Evolutionary conservation across 2,888 invertebrate species (phyloP).

Genomic region (Rhorus exstirpatorius): DNA sequence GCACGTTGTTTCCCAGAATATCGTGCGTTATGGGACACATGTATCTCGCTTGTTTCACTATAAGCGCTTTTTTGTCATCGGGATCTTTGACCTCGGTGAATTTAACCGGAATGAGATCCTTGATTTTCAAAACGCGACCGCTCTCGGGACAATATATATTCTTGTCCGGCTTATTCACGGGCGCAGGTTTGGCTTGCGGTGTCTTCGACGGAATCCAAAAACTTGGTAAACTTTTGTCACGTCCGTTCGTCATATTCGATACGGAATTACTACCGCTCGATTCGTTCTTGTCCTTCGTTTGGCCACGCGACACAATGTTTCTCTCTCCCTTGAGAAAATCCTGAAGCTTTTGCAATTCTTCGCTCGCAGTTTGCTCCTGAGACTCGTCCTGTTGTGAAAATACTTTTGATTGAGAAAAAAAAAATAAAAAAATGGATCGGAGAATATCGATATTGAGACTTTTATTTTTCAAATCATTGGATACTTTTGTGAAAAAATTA

Average conservation of each 20-base stretch:
- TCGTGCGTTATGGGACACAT: constrained; percentile 99
- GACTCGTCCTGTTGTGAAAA: constrained; percentile 87
- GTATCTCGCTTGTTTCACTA: constrained; percentile 96
- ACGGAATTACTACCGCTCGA: constrained; percentile 86
- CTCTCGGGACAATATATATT: constrained; percentile 94
- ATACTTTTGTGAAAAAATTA: too few species aligned
- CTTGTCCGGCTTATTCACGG: constrained; percentile 92
- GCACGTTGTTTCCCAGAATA: constrained; percentile 96
- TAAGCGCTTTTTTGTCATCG: constrained; percentile 94
- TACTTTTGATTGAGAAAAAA: too few species aligned
- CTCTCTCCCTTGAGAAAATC: constrained; percentile 94
- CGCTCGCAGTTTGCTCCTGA: constrained; percentile 90
- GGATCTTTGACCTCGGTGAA: constrained; percentile 97
- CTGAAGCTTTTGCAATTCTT: constrained; percentile 91
- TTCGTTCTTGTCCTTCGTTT: constrained; percentile 65
- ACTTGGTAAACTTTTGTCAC: constrained; percentile 94
- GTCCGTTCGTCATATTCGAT: constrained; percentile 93
- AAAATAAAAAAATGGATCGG: not conserved
- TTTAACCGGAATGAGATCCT: constrained; percentile 96
- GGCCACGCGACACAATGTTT: constrained; percentile 88
- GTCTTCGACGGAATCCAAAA: constrained; percentile 99
- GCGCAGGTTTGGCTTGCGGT: constrained; percentile 92
- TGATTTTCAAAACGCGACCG: constrained; percentile 94
- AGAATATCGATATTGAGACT: too few species aligned
- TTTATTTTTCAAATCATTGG: too few species aligned